phyloP scores from a whole-genome alignment of 1,140 invertebrate genomes.

The Drosophila mojavensis region DNA sequence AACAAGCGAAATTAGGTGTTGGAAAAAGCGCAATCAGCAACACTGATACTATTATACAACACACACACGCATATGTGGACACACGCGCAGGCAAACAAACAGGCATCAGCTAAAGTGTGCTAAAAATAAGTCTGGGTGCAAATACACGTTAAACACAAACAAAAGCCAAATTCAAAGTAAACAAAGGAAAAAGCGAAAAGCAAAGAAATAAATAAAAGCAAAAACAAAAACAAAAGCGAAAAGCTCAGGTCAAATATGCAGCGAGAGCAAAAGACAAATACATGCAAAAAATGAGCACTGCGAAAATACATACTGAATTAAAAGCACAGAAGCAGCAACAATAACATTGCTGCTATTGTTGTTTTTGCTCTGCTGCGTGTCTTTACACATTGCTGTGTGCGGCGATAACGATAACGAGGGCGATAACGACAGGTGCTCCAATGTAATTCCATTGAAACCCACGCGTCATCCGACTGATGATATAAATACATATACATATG shows the following conservation, averaged over 20 bases:
- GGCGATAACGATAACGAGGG: conserved; percentile 23
- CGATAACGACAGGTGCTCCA: conserved; percentile 26
- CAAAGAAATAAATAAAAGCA: conserved; percentile 4
- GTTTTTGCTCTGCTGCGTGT: background rate
- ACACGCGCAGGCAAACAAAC: background rate
- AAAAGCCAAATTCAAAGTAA: conserved; percentile 35
- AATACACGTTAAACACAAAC: conserved; percentile 36
- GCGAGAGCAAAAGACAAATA: conserved; percentile 33
- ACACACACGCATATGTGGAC: background rate
- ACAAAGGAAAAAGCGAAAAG: conserved; percentile 8
- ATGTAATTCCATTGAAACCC: conserved; percentile 24
- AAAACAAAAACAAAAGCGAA: conserved; percentile 31
- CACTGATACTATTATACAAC: background rate
- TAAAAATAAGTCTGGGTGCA: conserved; percentile 52
- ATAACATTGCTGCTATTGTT: background rate
- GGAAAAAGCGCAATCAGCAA: background rate
- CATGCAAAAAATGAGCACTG: conserved; percentile 34
- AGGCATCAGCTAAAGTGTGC: conserved; percentile 32
- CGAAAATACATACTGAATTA: conserved; percentile 5
- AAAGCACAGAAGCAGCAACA: background rate
- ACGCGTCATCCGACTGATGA: conserved; percentile 19
- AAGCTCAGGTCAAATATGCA: conserved; percentile 44
- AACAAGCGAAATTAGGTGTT: background rate
- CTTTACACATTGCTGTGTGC: background rate
- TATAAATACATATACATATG: conserved; percentile 6